Conservation (phyloP, 2,113 vertebrate genomes). For the Hypocryptadius cinnamomeus region DNA sequence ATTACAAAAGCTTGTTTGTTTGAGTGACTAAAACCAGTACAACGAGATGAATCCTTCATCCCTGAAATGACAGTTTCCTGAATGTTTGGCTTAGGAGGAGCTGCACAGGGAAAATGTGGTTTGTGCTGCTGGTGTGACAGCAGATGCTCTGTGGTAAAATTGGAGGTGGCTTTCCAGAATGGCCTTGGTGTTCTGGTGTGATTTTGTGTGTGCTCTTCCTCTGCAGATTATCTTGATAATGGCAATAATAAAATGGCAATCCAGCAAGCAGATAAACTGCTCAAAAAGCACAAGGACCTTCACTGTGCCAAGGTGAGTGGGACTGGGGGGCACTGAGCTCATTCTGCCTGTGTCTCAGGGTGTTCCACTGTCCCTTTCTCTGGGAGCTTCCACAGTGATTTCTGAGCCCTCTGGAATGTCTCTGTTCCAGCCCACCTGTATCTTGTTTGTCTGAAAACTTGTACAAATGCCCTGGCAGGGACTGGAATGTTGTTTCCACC, state of each 20-base stretch:
- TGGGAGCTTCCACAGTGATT: neutral
- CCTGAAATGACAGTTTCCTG: neutral
- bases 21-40: neutral
- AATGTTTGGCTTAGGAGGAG: neutral
- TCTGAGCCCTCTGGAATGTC: neutral
- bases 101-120: neutral
- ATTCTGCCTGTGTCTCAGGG: neutral
- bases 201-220: neutral
- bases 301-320: slow-evolving; percentile 93
- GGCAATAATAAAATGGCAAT: slow-evolving; percentile 99
- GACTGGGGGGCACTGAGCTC: neutral
- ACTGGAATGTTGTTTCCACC: neutral
- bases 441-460: neutral
- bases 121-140: neutral
- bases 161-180: neutral
- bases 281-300: slow-evolving; percentile 98
- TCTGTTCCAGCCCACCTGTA: neutral
- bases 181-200: neutral
- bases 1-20: slow-evolving; percentile 54
- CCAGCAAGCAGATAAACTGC: slow-evolving; percentile 96
- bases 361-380: neutral
- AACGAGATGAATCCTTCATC: neutral
- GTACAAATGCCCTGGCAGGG: no score
- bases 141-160: neutral
- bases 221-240: slow-evolving; percentile 96